Base-by-base conservation (phyloP, 2,888 invertebrate genomes). In the Resseliella maxima region DNA sequence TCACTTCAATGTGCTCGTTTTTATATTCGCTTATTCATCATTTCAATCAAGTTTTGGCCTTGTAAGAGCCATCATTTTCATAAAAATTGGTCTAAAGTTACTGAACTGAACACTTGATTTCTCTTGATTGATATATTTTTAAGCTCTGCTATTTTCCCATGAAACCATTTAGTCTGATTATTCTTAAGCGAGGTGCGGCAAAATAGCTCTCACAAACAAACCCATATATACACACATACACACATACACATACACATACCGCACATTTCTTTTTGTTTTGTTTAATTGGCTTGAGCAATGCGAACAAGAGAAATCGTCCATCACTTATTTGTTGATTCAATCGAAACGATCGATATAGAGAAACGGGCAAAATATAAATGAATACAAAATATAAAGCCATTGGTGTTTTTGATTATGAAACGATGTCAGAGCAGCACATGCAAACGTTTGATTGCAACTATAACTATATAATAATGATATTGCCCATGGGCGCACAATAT, bases 311-410 rank as follows among this genome's bases (percentile, higher is more conserved):
- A 50, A 18, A 50, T 18, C 2, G 46, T 12, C 27, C 27, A 59
- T 59, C 59, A 59, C 27, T 24, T 59, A 72, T 72, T 72, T 31
- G 72, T 72, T 72, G 72, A 72, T 72, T 72, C 31, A 31, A 72
- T 72, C 15, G 46, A 72, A 72, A 72, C 72, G 72, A 72, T 72
- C 72, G 72, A 50, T 50, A 59, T 59, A 72, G 72, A n/a, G n/a
- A n/a, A n/a, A 27, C 27, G n/a, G 31, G 31, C 31, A 31, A 72
- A 72, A 31, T 59, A 24, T n/a, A n/a, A n/a, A n/a, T 31, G 31
- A 72, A 35, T 72, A 72, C 72, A 35, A 72, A 15, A 3, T 31
- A 35, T 72, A 31, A 21, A 31, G 6, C 31, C 27, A n/a, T 27
- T 27, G 27, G 12, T n/a, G n/a, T n/a, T n/a, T 31, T 72, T 72